Conservation (phyloP, 1,140 invertebrate genomes). For the Dreissena rostriformis region DNA sequence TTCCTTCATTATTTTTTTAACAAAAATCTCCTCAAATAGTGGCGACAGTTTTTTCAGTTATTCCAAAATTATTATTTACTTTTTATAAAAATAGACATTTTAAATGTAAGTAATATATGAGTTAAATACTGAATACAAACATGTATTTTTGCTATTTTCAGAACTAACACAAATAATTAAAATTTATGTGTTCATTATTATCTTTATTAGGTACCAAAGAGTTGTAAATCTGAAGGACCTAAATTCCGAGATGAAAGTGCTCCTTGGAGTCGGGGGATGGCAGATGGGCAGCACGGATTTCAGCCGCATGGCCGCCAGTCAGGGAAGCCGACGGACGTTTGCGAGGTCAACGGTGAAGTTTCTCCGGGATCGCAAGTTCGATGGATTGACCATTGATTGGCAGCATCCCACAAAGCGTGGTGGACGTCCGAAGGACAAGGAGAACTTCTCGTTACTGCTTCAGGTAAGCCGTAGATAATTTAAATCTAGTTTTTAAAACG, state of each 20-base stretch:
- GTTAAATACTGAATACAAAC: too few species aligned
- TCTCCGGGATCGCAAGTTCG: constrained; percentile 94
- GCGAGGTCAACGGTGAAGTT: constrained; percentile 97
- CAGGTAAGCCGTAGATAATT: constrained; percentile 66
- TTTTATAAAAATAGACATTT: too few species aligned
- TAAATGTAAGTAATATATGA: too few species aligned
- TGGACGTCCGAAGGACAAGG: constrained; percentile 84
- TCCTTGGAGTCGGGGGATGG: constrained; percentile 97
- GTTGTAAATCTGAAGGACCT: constrained; percentile 90
- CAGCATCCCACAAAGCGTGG: constrained; percentile 90
- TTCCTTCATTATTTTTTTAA: too few species aligned
- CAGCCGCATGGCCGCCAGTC: constrained; percentile 84
- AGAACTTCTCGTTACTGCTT: constrained; percentile 74
- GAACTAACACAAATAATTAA: too few species aligned
- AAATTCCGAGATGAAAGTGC: constrained; percentile 94
- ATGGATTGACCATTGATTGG: constrained; percentile 98
- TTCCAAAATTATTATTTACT: too few species aligned
- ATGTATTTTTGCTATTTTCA: too few species aligned
- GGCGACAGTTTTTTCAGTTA: too few species aligned
- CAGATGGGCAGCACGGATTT: constrained; percentile 96
- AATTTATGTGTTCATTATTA: too few species aligned
- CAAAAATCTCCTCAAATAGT: too few species aligned
- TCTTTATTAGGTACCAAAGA: constrained; percentile 44
- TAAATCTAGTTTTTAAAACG: not conserved
- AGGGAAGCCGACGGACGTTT: constrained; percentile 85